Conservation (phyloP, 2,113 vertebrate genomes). For the Excalfactoria chinensis region DNA sequence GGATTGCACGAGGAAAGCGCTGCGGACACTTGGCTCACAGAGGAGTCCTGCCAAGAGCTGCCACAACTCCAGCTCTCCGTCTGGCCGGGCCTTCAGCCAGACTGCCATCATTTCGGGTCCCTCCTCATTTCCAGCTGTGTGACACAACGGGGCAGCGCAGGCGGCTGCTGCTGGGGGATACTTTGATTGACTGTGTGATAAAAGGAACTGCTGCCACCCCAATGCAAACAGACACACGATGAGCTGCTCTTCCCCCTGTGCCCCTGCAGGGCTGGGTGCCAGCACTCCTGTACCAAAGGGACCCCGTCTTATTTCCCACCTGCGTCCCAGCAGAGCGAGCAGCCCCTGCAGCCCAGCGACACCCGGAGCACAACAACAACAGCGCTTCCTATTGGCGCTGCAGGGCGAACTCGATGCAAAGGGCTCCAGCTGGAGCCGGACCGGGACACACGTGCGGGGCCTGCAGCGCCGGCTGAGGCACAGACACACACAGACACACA, state of each 20-base stretch:
- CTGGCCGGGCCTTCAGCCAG: conserved; percentile 73
- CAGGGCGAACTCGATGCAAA: too few relatives aligned
- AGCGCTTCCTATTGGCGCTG: too few relatives aligned
- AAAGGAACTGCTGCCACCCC: background rate
- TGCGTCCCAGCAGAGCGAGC: background rate
- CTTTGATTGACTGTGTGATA: background rate
- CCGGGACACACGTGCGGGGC: too few relatives aligned
- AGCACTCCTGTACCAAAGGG: background rate
- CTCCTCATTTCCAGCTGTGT: conserved; percentile 61
- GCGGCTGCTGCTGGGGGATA: background rate
- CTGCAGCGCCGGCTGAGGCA: too few relatives aligned
- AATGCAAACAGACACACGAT: background rate
- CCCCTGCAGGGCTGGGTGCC: background rate
- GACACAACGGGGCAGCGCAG: background rate
- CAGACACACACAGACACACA: too few relatives aligned
- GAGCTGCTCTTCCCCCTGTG: background rate
- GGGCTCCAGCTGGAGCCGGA: too few relatives aligned
- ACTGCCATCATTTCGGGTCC: conserved; percentile 64
- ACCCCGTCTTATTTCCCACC: background rate
- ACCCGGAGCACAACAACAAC: too few relatives aligned
- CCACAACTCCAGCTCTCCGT: conserved; percentile 54
- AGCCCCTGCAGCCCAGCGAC: background rate
- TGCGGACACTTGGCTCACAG: conserved; percentile 69
- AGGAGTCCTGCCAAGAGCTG: conserved; percentile 65
- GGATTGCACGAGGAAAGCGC: conserved; percentile 64